phyloP scores from a whole-genome alignment of 2,888 invertebrate species.

The Protonemura montana region DNA sequence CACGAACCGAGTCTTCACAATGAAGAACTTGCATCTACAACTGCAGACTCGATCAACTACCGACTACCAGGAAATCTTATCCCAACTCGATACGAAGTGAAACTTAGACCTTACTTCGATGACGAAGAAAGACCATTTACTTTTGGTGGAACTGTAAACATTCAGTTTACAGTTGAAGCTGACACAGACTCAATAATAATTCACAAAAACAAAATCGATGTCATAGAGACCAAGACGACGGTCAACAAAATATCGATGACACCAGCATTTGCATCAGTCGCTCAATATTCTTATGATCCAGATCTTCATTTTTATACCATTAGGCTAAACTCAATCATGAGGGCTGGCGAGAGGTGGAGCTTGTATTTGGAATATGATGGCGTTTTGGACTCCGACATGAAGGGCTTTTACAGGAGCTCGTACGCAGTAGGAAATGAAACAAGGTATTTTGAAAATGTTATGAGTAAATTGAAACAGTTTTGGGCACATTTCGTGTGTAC shows the following conservation, averaged over 20 bases:
- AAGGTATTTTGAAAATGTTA: constrained; percentile 51
- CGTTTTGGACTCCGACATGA: constrained; percentile 65
- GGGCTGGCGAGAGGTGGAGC: constrained; percentile 58
- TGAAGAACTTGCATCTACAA: not conserved
- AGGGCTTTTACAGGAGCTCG: constrained; percentile 64
- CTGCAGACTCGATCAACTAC: not conserved
- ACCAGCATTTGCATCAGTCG: too few relatives aligned
- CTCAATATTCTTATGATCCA: constrained; percentile 50
- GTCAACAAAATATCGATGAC: too few relatives aligned
- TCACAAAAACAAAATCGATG: constrained; percentile 33
- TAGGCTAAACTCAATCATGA: constrained; percentile 56
- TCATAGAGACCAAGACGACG: not conserved
- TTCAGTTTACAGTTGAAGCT: not conserved
- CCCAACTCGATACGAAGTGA: constrained; percentile 1
- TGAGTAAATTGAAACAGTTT: constrained; percentile 33
- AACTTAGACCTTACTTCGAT: not conserved
- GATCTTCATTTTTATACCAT: constrained; percentile 65
- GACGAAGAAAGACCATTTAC: not conserved
- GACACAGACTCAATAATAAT: constrained; percentile 17
- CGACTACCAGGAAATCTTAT: not conserved
- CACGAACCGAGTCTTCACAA: not conserved
- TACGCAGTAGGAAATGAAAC: constrained; percentile 54
- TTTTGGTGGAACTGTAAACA: constrained; percentile 34
- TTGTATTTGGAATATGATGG: constrained; percentile 67
- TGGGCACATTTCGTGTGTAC: too few relatives aligned